phyloP scores from a whole-genome alignment of 2,797 vertebrate species.

The Pyrocephalus nanus region DNA sequence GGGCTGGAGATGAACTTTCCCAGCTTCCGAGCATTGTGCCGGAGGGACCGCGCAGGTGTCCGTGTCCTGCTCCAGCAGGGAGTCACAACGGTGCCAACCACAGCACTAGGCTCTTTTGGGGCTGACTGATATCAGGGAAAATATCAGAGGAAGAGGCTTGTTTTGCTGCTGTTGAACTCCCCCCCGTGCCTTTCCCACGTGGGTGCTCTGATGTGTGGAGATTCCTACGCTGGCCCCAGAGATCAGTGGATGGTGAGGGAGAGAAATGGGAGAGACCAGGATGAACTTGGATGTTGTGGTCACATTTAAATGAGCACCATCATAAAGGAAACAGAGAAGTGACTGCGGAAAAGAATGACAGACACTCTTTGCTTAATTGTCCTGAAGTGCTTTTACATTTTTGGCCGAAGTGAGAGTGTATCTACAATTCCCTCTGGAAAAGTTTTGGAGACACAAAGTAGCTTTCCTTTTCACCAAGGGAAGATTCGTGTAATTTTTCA shows the following conservation, averaged over 20 bases:
- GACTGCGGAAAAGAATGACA: background rate
- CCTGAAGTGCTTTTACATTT: background rate
- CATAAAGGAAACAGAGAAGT: background rate
- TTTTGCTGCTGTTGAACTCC: background rate
- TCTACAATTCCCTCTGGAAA: background rate
- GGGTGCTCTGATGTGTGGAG: background rate
- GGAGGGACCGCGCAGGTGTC: background rate
- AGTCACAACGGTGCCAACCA: background rate
- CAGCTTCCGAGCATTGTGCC: constrained; percentile 46
- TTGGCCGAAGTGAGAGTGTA: background rate
- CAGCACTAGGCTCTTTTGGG: background rate
- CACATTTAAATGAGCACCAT: background rate
- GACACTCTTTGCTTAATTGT: background rate
- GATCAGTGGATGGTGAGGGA: background rate
- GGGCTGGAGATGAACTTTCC: constrained; percentile 13
- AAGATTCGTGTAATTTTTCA: background rate
- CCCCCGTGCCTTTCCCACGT: background rate
- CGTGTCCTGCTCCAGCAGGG: background rate
- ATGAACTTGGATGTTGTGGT: background rate
- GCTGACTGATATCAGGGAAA: background rate
- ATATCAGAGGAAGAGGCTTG: background rate
- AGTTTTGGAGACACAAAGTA: background rate
- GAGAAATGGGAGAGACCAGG: background rate
- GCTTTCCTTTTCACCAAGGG: background rate
- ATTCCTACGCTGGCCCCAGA: accelerated